phyloP scores from a whole-genome alignment of 1,140 invertebrate species.

The Meloidogyne chitwoodi region DNA sequence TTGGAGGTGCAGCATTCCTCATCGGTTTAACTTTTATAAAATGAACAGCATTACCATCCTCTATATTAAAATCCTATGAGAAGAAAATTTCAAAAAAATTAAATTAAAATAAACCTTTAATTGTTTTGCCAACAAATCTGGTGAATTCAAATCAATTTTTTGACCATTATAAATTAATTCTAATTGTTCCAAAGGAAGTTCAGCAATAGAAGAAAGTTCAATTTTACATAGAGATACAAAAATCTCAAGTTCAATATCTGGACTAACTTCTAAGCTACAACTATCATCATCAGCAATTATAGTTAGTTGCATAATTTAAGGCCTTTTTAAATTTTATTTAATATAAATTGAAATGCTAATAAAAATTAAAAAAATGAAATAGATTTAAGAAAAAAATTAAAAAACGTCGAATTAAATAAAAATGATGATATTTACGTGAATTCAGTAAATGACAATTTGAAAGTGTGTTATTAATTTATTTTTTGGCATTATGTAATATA shows the following conservation, averaged over 20 bases:
- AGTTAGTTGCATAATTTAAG: slow-evolving; percentile 25
- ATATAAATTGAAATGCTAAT: no score
- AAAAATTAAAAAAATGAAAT: no score
- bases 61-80: slow-evolving; percentile 11
- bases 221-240: slow-evolving; percentile 26
- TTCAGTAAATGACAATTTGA: no score
- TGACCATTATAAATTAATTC: slow-evolving; percentile 1
- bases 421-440: no score
- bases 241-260: slow-evolving; percentile 28
- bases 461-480: no score
- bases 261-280: slow-evolving; percentile 22
- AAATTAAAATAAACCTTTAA: background rate
- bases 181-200: slow-evolving; percentile 5
- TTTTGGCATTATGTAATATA: no score
- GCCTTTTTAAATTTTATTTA: background rate
- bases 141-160: background rate
- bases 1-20: background rate
- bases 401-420: no score
- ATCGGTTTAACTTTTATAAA: background rate
- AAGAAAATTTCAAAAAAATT: background rate
- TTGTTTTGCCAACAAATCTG: background rate
- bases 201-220: slow-evolving; percentile 19
- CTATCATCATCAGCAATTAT: slow-evolving; percentile 20
- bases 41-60: slow-evolving; percentile 12
- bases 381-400: no score